A percentile compares a stretch with the other conserved stretches of the same genome.
Conservation (phyloP, 1,140 invertebrate species). For the Brachionus rotundiformis region DNA sequence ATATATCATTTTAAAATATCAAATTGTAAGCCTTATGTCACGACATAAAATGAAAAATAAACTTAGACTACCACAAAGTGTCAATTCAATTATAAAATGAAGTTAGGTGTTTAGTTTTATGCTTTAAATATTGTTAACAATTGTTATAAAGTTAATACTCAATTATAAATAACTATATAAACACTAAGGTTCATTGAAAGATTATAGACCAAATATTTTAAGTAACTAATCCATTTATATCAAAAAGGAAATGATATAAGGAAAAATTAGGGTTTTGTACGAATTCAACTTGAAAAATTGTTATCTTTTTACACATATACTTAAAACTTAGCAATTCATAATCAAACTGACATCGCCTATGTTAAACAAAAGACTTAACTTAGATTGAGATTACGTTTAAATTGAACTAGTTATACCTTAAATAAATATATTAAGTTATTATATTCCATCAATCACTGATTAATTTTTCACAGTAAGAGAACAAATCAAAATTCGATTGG, state of each 20-base stretch:
- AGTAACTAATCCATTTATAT: slow-evolving; percentile 23
- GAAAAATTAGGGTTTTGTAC: background rate
- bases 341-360: slow-evolving; percentile 42
- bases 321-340: slow-evolving; percentile 27
- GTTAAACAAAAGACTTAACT: slow-evolving; percentile 2
- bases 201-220: slow-evolving; percentile 32
- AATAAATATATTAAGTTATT: slow-evolving; percentile 13
- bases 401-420: background rate
- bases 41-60: background rate
- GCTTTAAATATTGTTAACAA: background rate
- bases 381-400: slow-evolving; percentile 22
- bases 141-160: slow-evolving; percentile 31
- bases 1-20: background rate
- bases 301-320: slow-evolving; percentile 25
- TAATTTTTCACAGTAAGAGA: background rate
- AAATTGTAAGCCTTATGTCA: background rate
- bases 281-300: slow-evolving; percentile 22
- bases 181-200: slow-evolving; percentile 35
- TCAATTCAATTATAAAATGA: slow-evolving; percentile 19
- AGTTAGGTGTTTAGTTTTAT: slow-evolving; percentile 10
- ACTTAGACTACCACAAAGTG: background rate
- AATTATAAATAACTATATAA: slow-evolving; percentile 32
- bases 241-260: slow-evolving; percentile 11
- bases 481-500: background rate
- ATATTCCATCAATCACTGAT: slow-evolving; percentile 28